phyloP scores from a whole-genome alignment of 2,113 vertebrate genomes.

The Ictalurus furcatus region DNA sequence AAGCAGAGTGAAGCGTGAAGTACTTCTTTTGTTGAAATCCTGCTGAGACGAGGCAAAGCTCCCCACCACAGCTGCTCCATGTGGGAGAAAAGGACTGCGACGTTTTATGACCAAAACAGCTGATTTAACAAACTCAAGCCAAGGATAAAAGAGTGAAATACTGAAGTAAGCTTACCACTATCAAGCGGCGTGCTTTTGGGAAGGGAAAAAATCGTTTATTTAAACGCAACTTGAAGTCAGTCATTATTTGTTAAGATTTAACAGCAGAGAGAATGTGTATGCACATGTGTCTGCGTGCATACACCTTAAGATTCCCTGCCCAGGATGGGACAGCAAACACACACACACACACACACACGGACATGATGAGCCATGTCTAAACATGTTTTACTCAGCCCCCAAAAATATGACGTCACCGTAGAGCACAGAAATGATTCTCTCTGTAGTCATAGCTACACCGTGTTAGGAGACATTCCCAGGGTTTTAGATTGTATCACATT shows the following conservation, averaged over 20 bases:
- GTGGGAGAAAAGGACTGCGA: constrained; percentile 42
- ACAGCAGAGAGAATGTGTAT: constrained; percentile 55
- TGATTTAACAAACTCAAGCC: constrained; percentile 65
- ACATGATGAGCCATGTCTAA: constrained; percentile 73
- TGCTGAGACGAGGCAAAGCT: constrained; percentile 33
- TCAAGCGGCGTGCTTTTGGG: constrained; percentile 68
- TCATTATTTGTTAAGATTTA: constrained; percentile 10
- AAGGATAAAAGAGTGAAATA: constrained; percentile 43
- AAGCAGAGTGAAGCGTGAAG: constrained; percentile 47
- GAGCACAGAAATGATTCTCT: constrained; percentile 11
- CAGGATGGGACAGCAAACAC: constrained; percentile 53
- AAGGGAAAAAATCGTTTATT: constrained; percentile 75
- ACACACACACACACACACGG: constrained; percentile 14
- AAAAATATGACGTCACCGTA: constrained; percentile 8
- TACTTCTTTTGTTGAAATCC: constrained; percentile 47
- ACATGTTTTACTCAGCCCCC: constrained; percentile 69
- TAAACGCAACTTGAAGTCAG: constrained; percentile 58
- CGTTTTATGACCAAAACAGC: constrained; percentile 69
- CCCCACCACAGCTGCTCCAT: constrained; percentile 62
- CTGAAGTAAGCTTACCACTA: constrained; percentile 64
- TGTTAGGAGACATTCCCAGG: not conserved
- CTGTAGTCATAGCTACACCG: constrained; percentile 20
- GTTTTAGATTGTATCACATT: constrained; percentile 1
- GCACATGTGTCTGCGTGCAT: constrained; percentile 47
- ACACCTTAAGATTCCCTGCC: constrained; percentile 75